Evolutionary conservation across 2,113 vertebrate genomes (phyloP), one percentile per base, ranked within the genome.

Genomic region (Stictonetta naevosa): DNA sequence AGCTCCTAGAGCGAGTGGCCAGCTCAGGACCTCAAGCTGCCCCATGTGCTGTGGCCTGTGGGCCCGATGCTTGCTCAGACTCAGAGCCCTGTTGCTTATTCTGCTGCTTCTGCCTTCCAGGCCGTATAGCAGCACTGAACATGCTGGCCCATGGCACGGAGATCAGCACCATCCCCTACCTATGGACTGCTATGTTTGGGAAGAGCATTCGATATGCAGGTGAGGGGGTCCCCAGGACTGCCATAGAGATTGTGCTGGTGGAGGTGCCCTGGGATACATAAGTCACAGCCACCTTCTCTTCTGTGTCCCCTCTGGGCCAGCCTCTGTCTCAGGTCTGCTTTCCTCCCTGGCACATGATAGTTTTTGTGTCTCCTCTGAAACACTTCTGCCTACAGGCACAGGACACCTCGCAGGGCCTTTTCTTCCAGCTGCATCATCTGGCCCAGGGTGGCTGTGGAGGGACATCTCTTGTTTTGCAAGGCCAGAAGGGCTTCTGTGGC

Each of bases 131-230:
- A 0, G 99, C 99, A 1, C 98, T 99, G 81, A 98, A 99, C 96
- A 99, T 99, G 98, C 98, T 99, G 97, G 99, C 98, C 18, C 98
- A 98, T 7, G 97, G 98, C 80, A 94, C 97, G 1, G 99, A 99
- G 94, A 98, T 99, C 90, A 99, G 98, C 98, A 99, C 99, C 0
- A 98, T 99, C 90, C 99, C 99, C 0, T 99, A 99, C 58, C 97
- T 99, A 90, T 99, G 99, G 99, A 99, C 99, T 1, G 98, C 99
- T 5, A 99, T 99, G 99, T 99, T 99, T 14, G 99, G 99, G 88
- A 99, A 99, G 96, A 99, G 99, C 88, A 98, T 99, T 89, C 98
- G 99, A 79, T 99, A 99, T 2, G 98, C 98, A 3, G 99, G 99
- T 99, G 97, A 96, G 90, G 56, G 31, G 21, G 34, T 76, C 50